A percentile compares a stretch with the other conserved stretches of the same genome.
Conservation (phyloP, 2,888 invertebrate genomes). For the Hemistola chrysoprasaria region DNA sequence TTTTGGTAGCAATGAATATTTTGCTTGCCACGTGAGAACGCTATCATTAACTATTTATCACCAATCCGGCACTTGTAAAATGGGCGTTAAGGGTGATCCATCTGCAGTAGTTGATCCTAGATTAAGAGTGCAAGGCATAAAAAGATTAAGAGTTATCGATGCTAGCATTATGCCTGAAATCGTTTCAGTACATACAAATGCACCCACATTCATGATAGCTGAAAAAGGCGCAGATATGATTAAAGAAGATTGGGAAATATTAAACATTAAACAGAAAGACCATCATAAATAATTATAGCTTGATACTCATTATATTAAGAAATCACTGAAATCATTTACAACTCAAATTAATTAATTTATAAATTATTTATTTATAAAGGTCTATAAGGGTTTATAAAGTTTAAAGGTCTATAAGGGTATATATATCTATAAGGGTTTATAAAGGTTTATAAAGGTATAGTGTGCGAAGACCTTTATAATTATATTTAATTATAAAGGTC, state of each 20-base stretch:
- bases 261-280: not conserved
- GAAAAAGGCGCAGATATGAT: conserved; percentile 89
- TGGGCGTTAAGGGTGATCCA: conserved; percentile 81
- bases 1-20: conserved; percentile 85
- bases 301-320: no score
- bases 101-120: conserved; percentile 84
- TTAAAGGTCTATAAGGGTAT: no score
- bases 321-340: no score
- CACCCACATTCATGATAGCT: conserved; percentile 90
- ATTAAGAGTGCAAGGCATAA: conserved; percentile 84
- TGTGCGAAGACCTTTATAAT: no score
- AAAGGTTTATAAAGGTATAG: no score
- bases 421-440: no score
- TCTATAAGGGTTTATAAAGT: no score
- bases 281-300: no score
- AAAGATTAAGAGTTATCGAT: conserved; percentile 87
- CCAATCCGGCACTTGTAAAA: conserved; percentile 84
- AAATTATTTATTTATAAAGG: no score
- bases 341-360: no score
- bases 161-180: conserved; percentile 91
- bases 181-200: conserved; percentile 88
- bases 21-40: conserved; percentile 62
- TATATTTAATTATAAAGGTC: no score
- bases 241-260: conserved; percentile 70
- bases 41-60: conserved; percentile 87